phyloP scores from a whole-genome alignment of 2,113 vertebrate genomes.

The Isichthys henryi region DNA sequence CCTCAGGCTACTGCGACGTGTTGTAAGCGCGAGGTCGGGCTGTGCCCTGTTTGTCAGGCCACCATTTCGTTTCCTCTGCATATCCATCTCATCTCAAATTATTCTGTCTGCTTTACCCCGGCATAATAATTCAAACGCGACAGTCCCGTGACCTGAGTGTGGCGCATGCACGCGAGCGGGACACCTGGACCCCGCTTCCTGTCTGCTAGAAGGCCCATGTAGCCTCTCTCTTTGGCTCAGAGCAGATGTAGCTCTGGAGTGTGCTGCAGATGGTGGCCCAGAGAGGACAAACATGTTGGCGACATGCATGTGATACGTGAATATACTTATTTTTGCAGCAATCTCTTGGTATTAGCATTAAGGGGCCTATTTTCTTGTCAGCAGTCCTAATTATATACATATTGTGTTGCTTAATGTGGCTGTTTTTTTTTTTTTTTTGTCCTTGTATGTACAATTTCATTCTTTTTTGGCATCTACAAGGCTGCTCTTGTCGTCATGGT shows the following conservation, averaged over 20 bases:
- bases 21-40: background rate
- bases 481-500: background rate
- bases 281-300: background rate
- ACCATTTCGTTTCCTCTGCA: background rate
- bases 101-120: background rate
- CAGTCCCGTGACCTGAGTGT: background rate
- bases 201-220: background rate
- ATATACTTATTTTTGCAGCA: background rate
- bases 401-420: background rate
- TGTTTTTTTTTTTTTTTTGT: background rate
- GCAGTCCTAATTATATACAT: background rate
- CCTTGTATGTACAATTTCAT: background rate
- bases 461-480: background rate
- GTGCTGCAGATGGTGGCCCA: background rate
- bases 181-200: background rate
- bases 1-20: background rate
- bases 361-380: background rate
- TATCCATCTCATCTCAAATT: background rate
- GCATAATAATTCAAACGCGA: background rate
- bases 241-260: background rate
- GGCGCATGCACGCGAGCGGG: background rate
- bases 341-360: background rate
- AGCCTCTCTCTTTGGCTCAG: background rate
- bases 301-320: background rate
- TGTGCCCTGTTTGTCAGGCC: background rate